A percentile compares a stretch with the other conserved stretches of the same genome.
Conservation (phyloP, 2,888 invertebrate genomes). For the Microdon myrmicae region DNA sequence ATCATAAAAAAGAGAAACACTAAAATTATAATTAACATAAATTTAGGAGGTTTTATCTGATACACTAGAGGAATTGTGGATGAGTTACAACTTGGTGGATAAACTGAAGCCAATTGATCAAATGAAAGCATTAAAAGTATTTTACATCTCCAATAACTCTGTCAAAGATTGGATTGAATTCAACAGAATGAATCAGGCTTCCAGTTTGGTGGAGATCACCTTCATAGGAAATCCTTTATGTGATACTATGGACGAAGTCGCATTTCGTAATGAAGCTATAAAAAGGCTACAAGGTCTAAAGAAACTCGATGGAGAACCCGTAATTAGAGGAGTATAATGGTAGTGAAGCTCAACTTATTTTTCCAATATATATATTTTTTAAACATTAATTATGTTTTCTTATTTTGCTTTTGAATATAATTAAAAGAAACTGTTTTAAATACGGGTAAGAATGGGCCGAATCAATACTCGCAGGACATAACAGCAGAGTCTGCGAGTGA, state of each 20-base stretch:
- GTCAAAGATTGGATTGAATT: constrained; percentile 94
- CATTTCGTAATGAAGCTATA: constrained; percentile 78
- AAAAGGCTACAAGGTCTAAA: constrained; percentile 79
- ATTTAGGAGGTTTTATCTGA: constrained; percentile 83
- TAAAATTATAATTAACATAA: neutral
- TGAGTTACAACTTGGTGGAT: constrained; percentile 92
- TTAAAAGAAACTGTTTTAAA: no score
- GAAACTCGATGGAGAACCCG: constrained; percentile 84
- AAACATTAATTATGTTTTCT: no score
- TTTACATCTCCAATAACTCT: constrained; percentile 84
- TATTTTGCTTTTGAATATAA: no score
- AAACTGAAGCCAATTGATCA: constrained; percentile 88
- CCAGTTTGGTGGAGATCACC: constrained; percentile 79
- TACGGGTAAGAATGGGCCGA: no score
- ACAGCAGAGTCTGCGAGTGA: no score
- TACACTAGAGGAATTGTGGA: constrained; percentile 91
- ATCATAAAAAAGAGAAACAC: neutral
- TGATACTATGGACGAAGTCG: constrained; percentile 77
- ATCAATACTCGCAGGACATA: no score
- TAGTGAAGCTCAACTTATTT: no score
- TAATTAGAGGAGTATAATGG: constrained; percentile 68
- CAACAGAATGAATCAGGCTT: constrained; percentile 79
- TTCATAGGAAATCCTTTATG: constrained; percentile 84
- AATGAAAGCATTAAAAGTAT: constrained; percentile 82
- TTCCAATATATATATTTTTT: no score